Evolutionary conservation across 2,888 invertebrate species (phyloP), one percentile per base, ranked within the genome.

Genomic region (Ischnura elegans): DNA sequence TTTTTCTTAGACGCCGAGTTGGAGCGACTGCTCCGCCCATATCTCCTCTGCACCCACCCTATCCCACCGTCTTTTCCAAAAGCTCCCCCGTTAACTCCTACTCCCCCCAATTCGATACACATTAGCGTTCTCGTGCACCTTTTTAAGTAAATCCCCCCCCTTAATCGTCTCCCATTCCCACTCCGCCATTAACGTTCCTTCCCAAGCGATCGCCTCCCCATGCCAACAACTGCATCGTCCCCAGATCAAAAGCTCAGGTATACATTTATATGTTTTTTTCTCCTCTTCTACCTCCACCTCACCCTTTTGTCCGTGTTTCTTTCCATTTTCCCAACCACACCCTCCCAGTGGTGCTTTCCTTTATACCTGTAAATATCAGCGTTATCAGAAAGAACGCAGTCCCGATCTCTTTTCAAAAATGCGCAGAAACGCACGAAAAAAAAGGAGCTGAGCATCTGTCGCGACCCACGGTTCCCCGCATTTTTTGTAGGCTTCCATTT

Each of bases 361-460:
- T 21, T 25, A 6, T 5, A 16, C 76, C 76, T 16, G 29, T 76
- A 76, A 76, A 76, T 76, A 36, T 76, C 76, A 29, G 76, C 76
- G 76, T 76, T 76, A 76, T 76, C 76, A 10, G 76, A 36, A 76
- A 10, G 36, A 76, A 76, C 29, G 76, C 13, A 2, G 2, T 36
- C 29, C 0, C 5, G 36, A 76, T 76, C 76, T 76, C 76, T 8
- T 36, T 36, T 76, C 76, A 76, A 76, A 76, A 76, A 76, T 36
- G 76, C 36, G 76, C 76, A 76, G 76, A 76, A 76, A 76, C 76
- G 13, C 29, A 76, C 16, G 76, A 36, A 76, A 76, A 76, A 61
- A 61, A n/a, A n/a, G n/a, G n/a, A 76, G 76, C 76, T 21, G 29
- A 76, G 76, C 76, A 76, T 76, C 76, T 76, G 76, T 76, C 76